Evolutionary conservation across 2,113 vertebrate species (phyloP).

Genomic region (Lasiurus cinereus): DNA sequence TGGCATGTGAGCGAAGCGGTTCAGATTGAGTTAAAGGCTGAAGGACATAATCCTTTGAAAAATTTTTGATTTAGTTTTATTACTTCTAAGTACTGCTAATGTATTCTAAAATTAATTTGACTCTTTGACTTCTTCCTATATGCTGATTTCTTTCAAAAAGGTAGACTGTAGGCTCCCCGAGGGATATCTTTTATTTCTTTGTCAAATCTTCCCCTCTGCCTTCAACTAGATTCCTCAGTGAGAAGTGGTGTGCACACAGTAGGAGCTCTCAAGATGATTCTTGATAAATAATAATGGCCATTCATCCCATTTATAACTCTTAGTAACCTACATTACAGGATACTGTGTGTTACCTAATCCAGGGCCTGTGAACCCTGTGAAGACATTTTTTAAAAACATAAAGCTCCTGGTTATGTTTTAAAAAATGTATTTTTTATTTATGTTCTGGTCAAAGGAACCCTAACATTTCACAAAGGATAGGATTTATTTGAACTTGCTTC

Average conservation of each 20-base stretch:
- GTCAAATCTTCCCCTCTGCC: background rate
- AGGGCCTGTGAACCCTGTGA: background rate
- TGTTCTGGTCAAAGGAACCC: background rate
- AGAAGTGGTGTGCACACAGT: background rate
- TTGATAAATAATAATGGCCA: background rate
- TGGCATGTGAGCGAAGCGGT: conserved; percentile 65
- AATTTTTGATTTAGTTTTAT: conserved; percentile 75
- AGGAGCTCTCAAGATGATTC: background rate
- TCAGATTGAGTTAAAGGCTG: conserved; percentile 74
- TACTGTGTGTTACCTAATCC: background rate
- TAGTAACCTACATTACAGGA: background rate
- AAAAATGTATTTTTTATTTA: conserved; percentile 7
- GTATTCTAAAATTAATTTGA: conserved; percentile 74
- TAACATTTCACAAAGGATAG: background rate
- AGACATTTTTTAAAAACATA: background rate
- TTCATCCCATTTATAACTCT: background rate
- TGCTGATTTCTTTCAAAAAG: conserved; percentile 22
- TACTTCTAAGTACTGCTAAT: conserved; percentile 76
- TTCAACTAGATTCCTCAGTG: background rate
- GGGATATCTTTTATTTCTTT: background rate
- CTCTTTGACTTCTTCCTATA: conserved; percentile 24
- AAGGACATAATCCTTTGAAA: conserved; percentile 80
- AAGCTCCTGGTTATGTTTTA: background rate
- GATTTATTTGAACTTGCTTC: background rate
- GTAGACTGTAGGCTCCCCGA: conserved; percentile 38